These are phyloP conservation scores for Eleutherodactylus coqui DNA, from an alignment of 2,797 vertebrate species.

Conservation along the genomic window DNA sequence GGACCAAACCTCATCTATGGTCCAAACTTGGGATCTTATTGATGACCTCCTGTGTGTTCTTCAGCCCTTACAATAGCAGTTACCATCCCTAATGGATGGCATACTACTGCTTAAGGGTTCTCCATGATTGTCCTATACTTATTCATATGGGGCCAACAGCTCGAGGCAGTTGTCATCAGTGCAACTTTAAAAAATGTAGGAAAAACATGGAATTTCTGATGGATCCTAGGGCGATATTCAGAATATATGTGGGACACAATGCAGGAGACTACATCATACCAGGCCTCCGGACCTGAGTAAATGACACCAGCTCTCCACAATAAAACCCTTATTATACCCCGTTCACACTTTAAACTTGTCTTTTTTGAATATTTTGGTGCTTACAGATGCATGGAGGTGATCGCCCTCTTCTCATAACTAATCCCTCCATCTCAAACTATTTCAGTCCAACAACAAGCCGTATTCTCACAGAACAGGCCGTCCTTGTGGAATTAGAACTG, in stretches of 20 bases:
- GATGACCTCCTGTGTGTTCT: too few species aligned
- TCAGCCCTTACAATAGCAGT: too few species aligned
- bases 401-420: background rate
- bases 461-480: conserved; percentile 2
- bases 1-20: too few species aligned
- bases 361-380: background rate
- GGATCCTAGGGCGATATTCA: background rate
- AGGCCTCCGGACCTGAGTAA: background rate
- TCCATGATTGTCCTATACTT: too few species aligned
- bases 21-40: too few species aligned
- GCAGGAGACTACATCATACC: background rate
- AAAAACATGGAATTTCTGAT: background rate
- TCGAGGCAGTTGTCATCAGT: too few species aligned
- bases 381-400: conserved; percentile 8
- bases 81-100: too few species aligned
- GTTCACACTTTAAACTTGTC: background rate
- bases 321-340: background rate
- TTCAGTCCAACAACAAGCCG: background rate
- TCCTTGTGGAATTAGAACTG: background rate
- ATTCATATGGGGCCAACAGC: too few species aligned
- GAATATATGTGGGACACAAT: background rate
- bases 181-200: too few species aligned
- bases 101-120: too few species aligned
- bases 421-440: background rate
- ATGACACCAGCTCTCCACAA: background rate